Percentiles rank a stretch among this genome's conserved stretches.
phyloP scores from a whole-genome alignment of 2,113 vertebrate species.

The Podilymbus podiceps region DNA sequence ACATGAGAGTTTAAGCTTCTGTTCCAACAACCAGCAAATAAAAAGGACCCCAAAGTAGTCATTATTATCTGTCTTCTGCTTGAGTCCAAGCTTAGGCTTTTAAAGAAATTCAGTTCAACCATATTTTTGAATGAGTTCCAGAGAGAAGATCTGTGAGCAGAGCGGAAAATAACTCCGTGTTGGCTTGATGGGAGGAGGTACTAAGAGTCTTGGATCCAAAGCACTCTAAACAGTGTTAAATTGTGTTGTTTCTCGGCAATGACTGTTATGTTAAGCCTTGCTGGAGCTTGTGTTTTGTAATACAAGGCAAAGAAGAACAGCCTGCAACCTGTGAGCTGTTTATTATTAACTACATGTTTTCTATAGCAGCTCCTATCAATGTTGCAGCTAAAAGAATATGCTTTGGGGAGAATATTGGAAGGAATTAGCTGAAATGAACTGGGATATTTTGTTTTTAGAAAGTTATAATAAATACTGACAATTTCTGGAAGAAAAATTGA shows the following conservation, averaged over 20 bases:
- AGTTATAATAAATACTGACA: neutral
- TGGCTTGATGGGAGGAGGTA: neutral
- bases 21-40: neutral
- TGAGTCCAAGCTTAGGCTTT: neutral
- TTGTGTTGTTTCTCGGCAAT: neutral
- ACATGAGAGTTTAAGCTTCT: neutral
- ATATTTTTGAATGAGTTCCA: neutral
- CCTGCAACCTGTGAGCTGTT: neutral
- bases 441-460: neutral
- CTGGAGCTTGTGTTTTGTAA: neutral
- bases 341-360: neutral
- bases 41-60: neutral
- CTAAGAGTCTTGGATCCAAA: neutral
- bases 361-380: neutral
- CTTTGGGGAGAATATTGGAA: neutral
- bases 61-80: neutral
- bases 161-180: neutral
- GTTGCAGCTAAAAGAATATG: neutral
- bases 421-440: neutral
- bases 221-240: neutral
- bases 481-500: neutral
- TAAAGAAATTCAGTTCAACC: neutral
- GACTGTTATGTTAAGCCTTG: neutral
- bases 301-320: neutral
- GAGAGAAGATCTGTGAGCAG: neutral